Conservation (phyloP, 2,797 vertebrate genomes). For the Podarcis siculus region DNA sequence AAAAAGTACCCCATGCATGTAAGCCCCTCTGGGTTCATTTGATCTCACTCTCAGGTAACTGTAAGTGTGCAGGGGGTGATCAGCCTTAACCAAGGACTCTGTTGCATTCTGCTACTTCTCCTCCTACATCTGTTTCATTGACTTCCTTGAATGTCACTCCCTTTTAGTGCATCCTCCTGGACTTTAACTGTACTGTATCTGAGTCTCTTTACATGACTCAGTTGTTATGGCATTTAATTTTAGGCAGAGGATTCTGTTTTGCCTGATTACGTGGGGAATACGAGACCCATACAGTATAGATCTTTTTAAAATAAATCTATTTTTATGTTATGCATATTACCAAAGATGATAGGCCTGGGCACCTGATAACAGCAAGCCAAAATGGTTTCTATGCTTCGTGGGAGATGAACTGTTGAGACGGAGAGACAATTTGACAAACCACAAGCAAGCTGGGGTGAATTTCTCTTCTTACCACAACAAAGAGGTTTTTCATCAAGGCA, state of each 20-base stretch:
- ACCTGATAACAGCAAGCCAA: slow-evolving; percentile 3
- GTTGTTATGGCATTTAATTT: not conserved
- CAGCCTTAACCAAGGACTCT: not conserved
- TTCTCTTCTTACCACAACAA: slow-evolving; percentile 29
- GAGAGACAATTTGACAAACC: slow-evolving; percentile 5
- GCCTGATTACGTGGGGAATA: not conserved
- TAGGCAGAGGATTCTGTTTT: slow-evolving; percentile 27
- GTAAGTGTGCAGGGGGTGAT: too few relatives aligned
- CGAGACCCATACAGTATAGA: not conserved
- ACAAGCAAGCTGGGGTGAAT: not conserved
- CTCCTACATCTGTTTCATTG: not conserved
- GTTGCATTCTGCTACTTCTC: not conserved
- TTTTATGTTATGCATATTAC: slow-evolving; percentile 17
- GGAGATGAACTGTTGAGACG: not conserved
- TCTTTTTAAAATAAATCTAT: not conserved
- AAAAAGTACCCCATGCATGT: too few relatives aligned
- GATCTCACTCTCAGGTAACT: too few relatives aligned
- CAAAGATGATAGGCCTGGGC: slow-evolving; percentile 1
- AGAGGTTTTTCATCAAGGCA: slow-evolving; percentile 25
- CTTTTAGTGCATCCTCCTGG: not conserved
- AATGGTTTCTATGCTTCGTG: slow-evolving; percentile 13
- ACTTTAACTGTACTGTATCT: not conserved
- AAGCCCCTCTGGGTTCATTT: too few relatives aligned
- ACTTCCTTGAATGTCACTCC: not conserved
- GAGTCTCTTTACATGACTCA: slow-evolving; percentile 10